These are phyloP conservation scores for Ardeotis arabs DNA, from an alignment of 2,113 vertebrate genomes.

Conservation along the genomic window DNA sequence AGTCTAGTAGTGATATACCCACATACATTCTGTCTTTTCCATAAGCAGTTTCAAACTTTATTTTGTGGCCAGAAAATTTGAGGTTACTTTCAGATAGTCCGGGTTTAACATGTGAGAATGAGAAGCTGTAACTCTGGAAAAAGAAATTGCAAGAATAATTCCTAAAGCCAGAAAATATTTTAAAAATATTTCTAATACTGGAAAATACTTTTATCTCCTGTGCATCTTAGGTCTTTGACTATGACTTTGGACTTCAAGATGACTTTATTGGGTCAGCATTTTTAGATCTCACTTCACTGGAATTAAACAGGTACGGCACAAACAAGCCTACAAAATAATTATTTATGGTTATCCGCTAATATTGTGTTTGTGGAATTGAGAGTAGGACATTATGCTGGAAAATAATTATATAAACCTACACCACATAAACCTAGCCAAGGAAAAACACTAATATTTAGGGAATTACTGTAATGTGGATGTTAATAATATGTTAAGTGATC, in stretches of 20 bases:
- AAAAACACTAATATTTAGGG: background rate
- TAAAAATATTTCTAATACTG: background rate
- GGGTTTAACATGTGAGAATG: background rate
- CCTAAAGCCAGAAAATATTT: background rate
- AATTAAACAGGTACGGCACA: slow-evolving; percentile 86
- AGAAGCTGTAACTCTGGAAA: background rate
- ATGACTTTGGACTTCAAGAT: slow-evolving; percentile 98
- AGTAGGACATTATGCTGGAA: background rate
- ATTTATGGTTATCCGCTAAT: background rate
- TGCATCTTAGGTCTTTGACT: slow-evolving; percentile 91
- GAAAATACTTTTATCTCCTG: background rate
- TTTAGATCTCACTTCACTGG: slow-evolving; percentile 89
- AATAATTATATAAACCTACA: background rate
- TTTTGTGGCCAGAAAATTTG: background rate
- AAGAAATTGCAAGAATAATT: background rate
- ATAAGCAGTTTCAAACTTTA: background rate
- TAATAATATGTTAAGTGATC: background rate
- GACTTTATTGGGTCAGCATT: slow-evolving; percentile 97
- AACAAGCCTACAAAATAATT: background rate
- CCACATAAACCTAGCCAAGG: background rate
- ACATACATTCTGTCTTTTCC: background rate
- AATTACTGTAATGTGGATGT: background rate
- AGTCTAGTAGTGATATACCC: too few species aligned
- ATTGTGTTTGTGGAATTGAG: background rate
- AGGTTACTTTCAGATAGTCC: background rate